Conservation (phyloP, 2,888 invertebrate species). For the Acanthoscelides obtectus region DNA sequence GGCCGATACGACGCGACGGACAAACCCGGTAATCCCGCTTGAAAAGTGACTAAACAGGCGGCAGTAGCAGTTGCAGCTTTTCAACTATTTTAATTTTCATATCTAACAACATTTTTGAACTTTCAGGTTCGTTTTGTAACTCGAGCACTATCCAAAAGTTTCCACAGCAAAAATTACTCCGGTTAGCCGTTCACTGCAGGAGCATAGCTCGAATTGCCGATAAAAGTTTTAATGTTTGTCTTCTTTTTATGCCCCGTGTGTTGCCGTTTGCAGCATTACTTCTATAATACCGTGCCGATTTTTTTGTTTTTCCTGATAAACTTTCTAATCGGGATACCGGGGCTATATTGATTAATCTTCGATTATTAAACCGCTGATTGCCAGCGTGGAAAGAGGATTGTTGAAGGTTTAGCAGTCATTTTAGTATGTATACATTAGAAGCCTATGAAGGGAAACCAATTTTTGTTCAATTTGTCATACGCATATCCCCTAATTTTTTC, state of each 20-base stretch:
- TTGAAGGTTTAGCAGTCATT: no score
- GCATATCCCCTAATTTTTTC: no score
- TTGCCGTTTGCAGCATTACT: not conserved
- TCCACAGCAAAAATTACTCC: not conserved
- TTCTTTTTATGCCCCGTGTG: not conserved
- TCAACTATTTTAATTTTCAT: not conserved
- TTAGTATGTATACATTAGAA: no score
- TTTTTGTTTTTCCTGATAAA: not conserved
- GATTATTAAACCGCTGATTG: no score
- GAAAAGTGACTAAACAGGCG: not conserved
- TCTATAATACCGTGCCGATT: not conserved
- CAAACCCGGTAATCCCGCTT: not conserved
- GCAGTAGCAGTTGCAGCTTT: not conserved
- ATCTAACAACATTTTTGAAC: not conserved
- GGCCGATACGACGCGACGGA: not conserved
- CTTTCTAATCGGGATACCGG: not conserved
- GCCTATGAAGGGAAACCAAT: no score
- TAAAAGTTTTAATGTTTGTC: not conserved
- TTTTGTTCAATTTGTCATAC: no score
- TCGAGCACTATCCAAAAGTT: not conserved
- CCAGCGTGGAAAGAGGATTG: no score
- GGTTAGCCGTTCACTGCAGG: not conserved
- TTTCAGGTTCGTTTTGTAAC: not conserved
- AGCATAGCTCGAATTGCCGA: not conserved
- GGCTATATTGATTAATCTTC: not conserved